Percentiles rank a stretch among this genome's conserved stretches.
Evolutionary conservation across 2,113 vertebrate species (phyloP).

Genomic region (Lonchura striata): DNA sequence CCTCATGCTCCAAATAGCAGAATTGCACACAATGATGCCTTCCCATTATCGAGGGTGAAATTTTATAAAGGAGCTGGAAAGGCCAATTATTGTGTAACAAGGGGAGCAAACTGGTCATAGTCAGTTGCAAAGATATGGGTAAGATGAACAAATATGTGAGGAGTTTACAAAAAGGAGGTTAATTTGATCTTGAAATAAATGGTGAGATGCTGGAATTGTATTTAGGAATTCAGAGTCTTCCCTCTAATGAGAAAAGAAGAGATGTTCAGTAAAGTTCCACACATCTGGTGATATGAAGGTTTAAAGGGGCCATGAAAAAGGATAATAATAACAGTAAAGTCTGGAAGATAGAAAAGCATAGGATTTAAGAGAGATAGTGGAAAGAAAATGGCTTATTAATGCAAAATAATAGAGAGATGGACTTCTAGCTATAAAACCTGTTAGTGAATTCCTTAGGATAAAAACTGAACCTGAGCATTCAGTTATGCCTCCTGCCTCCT

Average conservation of each 20-base stretch:
- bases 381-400: background rate
- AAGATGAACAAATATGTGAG: background rate
- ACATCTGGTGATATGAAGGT: background rate
- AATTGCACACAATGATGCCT: background rate
- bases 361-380: background rate
- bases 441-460: background rate
- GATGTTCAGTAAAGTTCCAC: background rate
- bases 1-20: background rate
- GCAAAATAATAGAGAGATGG: background rate
- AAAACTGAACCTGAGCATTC: background rate
- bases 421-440: background rate
- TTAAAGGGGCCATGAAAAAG: background rate
- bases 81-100: background rate
- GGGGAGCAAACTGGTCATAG: background rate
- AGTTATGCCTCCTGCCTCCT: background rate
- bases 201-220: background rate
- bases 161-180: slow-evolving; percentile 2
- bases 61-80: background rate
- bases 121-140: background rate
- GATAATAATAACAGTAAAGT: background rate
- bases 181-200: slow-evolving; percentile 16
- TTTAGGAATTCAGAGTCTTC: background rate
- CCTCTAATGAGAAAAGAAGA: background rate
- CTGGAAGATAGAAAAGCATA: background rate
- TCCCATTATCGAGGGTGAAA: background rate